These are phyloP conservation scores for Corythoichthys haematopterus DNA, from an alignment of 2,113 vertebrate species.

Conservation along the genomic window DNA sequence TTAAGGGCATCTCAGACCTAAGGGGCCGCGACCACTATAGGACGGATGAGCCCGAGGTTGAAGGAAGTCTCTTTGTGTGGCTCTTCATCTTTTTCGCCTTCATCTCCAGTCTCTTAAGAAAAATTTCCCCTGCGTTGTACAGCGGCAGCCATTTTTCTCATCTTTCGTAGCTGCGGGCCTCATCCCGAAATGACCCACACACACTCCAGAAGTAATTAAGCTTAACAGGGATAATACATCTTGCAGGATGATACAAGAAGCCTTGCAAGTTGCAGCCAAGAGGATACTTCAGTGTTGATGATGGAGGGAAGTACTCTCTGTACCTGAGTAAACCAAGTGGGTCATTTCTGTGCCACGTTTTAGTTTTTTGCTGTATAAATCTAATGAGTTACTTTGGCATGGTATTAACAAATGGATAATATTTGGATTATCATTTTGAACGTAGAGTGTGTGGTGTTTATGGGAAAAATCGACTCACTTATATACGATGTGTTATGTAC, in stretches of 20 bases:
- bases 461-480: too few species aligned
- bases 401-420: too few species aligned
- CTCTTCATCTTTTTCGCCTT: conserved; percentile 35
- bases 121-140: conserved; percentile 25
- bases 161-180: conserved; percentile 41
- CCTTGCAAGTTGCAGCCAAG: neutral
- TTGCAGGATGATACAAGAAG: neutral
- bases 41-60: conserved; percentile 36
- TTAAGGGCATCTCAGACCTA: conserved; percentile 33
- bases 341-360: neutral
- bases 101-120: conserved; percentile 9
- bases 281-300: neutral
- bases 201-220: conserved; percentile 54
- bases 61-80: conserved; percentile 24
- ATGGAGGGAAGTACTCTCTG: neutral
- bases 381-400: too few species aligned
- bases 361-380: neutral
- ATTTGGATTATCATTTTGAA: too few species aligned
- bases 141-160: neutral
- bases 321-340: neutral
- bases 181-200: conserved; percentile 38
- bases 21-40: conserved; percentile 17
- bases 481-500: too few species aligned
- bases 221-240: conserved; percentile 33
- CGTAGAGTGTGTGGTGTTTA: too few species aligned